A percentile compares a stretch with the other conserved stretches of the same genome.
Conservation (phyloP, 92 coral and sea anemone genomes). For the Zoanthus gigantus region DNA sequence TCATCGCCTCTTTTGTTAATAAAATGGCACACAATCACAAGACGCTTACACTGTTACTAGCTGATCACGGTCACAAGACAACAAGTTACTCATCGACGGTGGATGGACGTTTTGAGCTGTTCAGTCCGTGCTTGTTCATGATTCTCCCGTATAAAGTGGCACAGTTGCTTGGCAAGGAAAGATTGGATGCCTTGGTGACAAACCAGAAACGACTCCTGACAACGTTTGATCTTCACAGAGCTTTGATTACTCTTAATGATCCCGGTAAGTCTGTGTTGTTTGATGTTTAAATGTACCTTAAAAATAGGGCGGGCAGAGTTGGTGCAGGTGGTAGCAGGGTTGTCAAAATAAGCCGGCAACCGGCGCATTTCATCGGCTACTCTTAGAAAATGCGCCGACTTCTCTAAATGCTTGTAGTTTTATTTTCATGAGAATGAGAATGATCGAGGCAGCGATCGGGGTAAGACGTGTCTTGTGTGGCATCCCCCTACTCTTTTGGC, state of each 20-base stretch:
- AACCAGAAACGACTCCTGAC: conserved; percentile 56
- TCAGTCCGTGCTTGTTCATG: conserved; percentile 51
- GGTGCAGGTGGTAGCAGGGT: too few relatives aligned
- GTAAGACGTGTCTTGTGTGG: too few relatives aligned
- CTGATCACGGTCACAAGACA: conserved; percentile 66
- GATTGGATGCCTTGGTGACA: conserved; percentile 44
- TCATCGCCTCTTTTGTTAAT: conserved; percentile 41
- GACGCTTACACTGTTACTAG: conserved; percentile 50
- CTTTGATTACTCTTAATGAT: conserved; percentile 55
- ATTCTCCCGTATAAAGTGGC: conserved; percentile 53
- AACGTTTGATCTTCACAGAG: conserved; percentile 55
- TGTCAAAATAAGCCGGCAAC: too few relatives aligned
- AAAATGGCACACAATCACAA: conserved; percentile 41
- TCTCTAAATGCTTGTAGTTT: too few relatives aligned
- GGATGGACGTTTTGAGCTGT: conserved; percentile 64
- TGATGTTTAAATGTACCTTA: too few relatives aligned
- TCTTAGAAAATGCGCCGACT: too few relatives aligned
- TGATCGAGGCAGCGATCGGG: too few relatives aligned
- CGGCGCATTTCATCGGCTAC: too few relatives aligned
- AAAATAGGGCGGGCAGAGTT: too few relatives aligned
- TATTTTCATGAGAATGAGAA: too few relatives aligned
- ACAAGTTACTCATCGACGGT: conserved; percentile 46
- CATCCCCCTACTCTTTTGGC: too few relatives aligned
- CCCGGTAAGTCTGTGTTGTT: conserved; percentile 20
- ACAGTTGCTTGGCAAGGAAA: conserved; percentile 35